These are phyloP conservation scores for Anhinga anhinga DNA, from an alignment of 2,113 vertebrate genomes.

Conservation along the genomic window DNA sequence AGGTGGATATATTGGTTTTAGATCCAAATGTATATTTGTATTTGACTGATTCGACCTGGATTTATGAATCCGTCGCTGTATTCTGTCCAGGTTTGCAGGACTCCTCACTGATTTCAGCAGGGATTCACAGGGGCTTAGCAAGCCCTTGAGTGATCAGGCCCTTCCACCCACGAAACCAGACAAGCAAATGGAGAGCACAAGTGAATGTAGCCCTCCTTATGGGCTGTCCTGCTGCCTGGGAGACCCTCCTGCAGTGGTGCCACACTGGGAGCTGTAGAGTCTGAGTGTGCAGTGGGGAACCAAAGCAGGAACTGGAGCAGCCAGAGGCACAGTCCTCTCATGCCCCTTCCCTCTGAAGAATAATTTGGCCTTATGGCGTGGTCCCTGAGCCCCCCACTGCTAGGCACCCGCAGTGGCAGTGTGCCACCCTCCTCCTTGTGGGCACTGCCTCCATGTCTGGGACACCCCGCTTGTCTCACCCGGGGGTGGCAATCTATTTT, in stretches of 20 bases:
- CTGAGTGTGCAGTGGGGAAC: not conserved
- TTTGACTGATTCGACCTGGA: not conserved
- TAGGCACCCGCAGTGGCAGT: not conserved
- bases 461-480: not conserved
- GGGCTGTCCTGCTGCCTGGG: not conserved
- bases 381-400: not conserved
- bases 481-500: not conserved
- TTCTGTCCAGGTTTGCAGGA: not conserved
- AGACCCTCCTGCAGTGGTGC: not conserved
- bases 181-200: not conserved
- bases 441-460: not conserved
- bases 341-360: not conserved
- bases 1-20: not conserved
- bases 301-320: not conserved
- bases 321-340: not conserved
- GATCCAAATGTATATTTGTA: not conserved
- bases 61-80: not conserved
- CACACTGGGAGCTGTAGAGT: not conserved
- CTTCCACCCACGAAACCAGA: not conserved
- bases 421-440: rapidly evolving
- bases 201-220: rapidly evolving
- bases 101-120: not conserved
- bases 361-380: not conserved
- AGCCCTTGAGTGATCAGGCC: not conserved
- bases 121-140: not conserved